Evolutionary conservation across 2,888 invertebrate genomes (phyloP).

Genomic region (Acanthopleura granulata): DNA sequence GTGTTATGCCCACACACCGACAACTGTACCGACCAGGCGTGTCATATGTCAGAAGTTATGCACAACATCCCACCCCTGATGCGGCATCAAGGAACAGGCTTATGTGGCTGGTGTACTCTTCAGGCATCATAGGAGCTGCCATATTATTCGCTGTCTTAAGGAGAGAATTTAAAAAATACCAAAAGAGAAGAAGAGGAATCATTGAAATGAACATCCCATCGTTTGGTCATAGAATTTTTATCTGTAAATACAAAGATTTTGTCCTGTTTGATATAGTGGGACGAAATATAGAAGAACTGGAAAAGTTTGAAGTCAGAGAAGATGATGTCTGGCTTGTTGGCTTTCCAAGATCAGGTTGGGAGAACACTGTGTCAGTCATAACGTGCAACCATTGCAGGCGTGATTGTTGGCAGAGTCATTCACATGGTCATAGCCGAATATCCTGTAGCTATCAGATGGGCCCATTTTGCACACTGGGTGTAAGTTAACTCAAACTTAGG

Average conservation of each 20-base stretch:
- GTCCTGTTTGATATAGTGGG: slow-evolving; percentile 47
- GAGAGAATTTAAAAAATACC: slow-evolving; percentile 35
- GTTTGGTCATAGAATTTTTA: slow-evolving; percentile 24
- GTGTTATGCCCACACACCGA: no score
- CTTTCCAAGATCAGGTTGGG: slow-evolving; percentile 87
- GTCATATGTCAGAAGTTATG: no score
- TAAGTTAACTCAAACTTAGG: no score
- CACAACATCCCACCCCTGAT: no score
- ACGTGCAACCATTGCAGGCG: no score
- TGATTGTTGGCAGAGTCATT: no score
- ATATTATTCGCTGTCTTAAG: slow-evolving; percentile 33
- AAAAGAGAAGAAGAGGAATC: slow-evolving; percentile 37
- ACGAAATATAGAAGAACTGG: slow-evolving; percentile 45
- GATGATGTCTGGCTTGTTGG: slow-evolving; percentile 90
- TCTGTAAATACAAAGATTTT: slow-evolving; percentile 43
- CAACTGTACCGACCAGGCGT: no score
- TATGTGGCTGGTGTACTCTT: slow-evolving; percentile 12
- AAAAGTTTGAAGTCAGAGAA: slow-evolving; percentile 78
- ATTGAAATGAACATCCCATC: slow-evolving; percentile 34
- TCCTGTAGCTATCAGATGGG: no score
- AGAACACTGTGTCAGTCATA: no score
- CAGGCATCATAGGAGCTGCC: not conserved
- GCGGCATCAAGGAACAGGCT: not conserved
- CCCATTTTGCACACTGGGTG: no score
- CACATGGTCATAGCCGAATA: no score